Base-by-base conservation (phyloP, 2,888 invertebrate genomes). In the Scotopteryx bipunctaria region DNA sequence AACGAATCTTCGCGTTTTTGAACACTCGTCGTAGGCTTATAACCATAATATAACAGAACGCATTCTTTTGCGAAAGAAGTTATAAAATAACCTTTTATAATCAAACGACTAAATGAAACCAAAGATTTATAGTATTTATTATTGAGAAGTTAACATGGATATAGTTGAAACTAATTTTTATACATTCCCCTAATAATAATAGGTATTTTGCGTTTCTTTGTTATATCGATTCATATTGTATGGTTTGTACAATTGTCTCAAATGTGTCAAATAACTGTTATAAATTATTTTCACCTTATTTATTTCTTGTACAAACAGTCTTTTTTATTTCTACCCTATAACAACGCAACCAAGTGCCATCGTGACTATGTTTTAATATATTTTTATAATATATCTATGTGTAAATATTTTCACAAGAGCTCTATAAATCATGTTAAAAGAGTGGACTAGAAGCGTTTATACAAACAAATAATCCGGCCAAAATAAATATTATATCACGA, bases 81-180 rank as follows among this genome's bases (percentile, higher is more conserved):
- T 57, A 65, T 64, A 61, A 38, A 58, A 57, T 60, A 65, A 71
- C 67, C 66, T 78, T 81, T 80, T 78, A 72, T 79, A 84, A 80
- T 81, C 80, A 73, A 83, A 74, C 80, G 83, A 84, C 84, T 83
- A 81, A 82, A 80, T 82, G 78, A 83, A 85, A 85, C 89, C 89
- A 89, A 89, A 89, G 89, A 88, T 83, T 85, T 83, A 81, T 85
- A 87, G 83, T 88, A 86, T 87, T 87, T 87, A 87, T 85, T 85
- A 81, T 83, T 81, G 85, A 81, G 74, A 78, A 78, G 76, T 76
- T 81, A 79, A 80, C 81, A 71, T 78, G 74, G 80, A 79, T 80
- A 81, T 81, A 83, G 80, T 81, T 77, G 79, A 79, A 78, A 78
- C 71, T 83, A 80, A 83, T 81, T 85, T 84, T 86, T 83, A 81